Base-by-base conservation (phyloP, 2,888 invertebrate species). In the Clepsis dumicolana region DNA sequence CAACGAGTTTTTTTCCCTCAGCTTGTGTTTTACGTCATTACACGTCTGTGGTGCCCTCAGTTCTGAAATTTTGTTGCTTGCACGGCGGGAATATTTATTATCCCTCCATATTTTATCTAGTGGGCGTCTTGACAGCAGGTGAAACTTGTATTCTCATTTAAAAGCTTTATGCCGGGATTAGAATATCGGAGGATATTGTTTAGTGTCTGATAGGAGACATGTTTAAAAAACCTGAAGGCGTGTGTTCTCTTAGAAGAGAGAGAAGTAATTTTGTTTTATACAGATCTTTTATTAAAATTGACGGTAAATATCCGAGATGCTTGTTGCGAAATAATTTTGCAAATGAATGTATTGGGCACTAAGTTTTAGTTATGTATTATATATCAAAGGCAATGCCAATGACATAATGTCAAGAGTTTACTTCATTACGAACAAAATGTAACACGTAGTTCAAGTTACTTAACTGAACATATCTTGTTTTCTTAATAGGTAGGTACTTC, bases 21-120 rank as follows among this genome's bases (percentile, higher is more conserved):
- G 38, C 48, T 2, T 59, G 68, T 52, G 10, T 52, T 41, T 68
- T 59, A 64, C 59, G 68, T 32, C 64, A 4, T 64, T 68, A 24
- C 56, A 41, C 5, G 12, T 48, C 44, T 65, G 59, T 74, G 73
- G 18, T 74, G 72, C 75, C 72, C 74, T 74, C 69, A 71, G 65
- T 72, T 71, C 38, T 59, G 61, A 71, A 69, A 78, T 74, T 74
- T 74, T 74, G 76, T 73, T 77, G 74, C 73, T 71, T 67, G 72
- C 70, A 64, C 64, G 59, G 44, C 29, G 67, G 63, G 50, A 64
- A 72, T 29, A 74, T 75, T 73, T 75, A 75, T 74, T 73, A 71
- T 73, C 50, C 41, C 66, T 70, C 73, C 66, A 74, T 73, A 74
- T 74, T 74, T 73, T 71, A 75, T 70, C 56, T 57, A 65, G 62